Conservation (phyloP, 2,888 invertebrate species). For the Orthosia cruda region DNA sequence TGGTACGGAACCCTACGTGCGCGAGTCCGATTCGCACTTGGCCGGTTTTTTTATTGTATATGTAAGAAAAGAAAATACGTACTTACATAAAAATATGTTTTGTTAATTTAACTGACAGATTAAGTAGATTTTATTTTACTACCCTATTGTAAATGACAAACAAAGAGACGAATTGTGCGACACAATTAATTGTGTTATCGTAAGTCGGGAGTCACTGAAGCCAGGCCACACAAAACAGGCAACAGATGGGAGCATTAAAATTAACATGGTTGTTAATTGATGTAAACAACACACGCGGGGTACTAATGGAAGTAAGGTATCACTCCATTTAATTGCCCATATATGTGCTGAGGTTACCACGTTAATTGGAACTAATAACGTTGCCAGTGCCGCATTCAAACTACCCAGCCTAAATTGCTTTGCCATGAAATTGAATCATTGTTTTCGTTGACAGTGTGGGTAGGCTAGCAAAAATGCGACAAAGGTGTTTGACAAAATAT, state of each 20-base stretch:
- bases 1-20: no score
- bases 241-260: slow-evolving; percentile 84
- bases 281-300: slow-evolving; percentile 87
- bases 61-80: no score
- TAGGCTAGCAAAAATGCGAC: slow-evolving; percentile 13
- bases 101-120: no score
- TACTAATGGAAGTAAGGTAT: slow-evolving; percentile 91
- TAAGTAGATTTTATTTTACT: no score
- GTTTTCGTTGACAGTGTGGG: slow-evolving; percentile 43
- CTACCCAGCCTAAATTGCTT: slow-evolving; percentile 78
- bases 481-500: background rate
- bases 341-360: slow-evolving; percentile 90
- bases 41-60: no score
- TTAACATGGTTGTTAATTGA: slow-evolving; percentile 89
- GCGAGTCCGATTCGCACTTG: no score
- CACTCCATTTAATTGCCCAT: slow-evolving; percentile 91
- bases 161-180: slow-evolving; percentile 61
- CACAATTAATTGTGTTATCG: slow-evolving; percentile 67
- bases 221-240: slow-evolving; percentile 76
- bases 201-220: slow-evolving; percentile 74
- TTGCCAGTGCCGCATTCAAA: slow-evolving; percentile 83
- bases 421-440: slow-evolving; percentile 74
- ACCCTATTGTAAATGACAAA: slow-evolving; percentile 51
- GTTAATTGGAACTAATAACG: slow-evolving; percentile 91
- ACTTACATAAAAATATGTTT: no score